phyloP scores from a whole-genome alignment of 2,888 invertebrate genomes.

The Polydrusus pterygomalis region DNA sequence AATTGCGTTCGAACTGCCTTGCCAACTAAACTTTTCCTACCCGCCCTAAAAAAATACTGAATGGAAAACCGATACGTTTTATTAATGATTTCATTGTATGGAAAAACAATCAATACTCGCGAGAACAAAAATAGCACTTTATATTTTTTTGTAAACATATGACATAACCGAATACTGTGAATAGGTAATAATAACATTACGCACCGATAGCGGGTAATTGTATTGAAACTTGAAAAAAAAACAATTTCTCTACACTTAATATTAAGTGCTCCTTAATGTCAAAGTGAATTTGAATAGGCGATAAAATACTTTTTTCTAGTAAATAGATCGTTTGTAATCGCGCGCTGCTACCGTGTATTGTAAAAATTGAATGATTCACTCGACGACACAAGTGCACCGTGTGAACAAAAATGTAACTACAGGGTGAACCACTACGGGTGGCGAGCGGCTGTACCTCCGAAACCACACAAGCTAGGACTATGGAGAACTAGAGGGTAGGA shows the following conservation, averaged over 20 bases:
- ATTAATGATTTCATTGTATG: constrained; percentile 6
- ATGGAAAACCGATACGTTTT: not conserved
- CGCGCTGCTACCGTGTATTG: not conserved
- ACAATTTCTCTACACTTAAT: not conserved
- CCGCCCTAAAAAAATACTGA: not conserved
- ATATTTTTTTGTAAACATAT: not conserved
- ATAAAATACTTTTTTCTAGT: constrained; percentile 15
- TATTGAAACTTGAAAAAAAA: not conserved
- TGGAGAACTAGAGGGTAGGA: no score
- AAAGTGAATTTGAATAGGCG: constrained; percentile 10
- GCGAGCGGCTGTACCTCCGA: no score
- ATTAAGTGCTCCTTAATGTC: constrained; percentile 8
- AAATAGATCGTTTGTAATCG: constrained; percentile 7
- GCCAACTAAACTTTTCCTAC: not conserved
- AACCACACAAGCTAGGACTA: no score
- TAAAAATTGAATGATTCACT: constrained; percentile 25
- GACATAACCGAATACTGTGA: not conserved
- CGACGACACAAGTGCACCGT: constrained; percentile 5
- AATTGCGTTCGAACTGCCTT: not conserved
- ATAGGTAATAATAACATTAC: not conserved
- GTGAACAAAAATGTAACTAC: not conserved
- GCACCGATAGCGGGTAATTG: constrained; percentile 1
- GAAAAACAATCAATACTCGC: not conserved
- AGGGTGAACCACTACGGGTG: no score
- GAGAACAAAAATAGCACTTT: not conserved